Percentiles rank a stretch among this genome's conserved stretches.
Evolutionary conservation across 2,113 vertebrate species (phyloP).

Genomic region (Ifrita kowaldi): DNA sequence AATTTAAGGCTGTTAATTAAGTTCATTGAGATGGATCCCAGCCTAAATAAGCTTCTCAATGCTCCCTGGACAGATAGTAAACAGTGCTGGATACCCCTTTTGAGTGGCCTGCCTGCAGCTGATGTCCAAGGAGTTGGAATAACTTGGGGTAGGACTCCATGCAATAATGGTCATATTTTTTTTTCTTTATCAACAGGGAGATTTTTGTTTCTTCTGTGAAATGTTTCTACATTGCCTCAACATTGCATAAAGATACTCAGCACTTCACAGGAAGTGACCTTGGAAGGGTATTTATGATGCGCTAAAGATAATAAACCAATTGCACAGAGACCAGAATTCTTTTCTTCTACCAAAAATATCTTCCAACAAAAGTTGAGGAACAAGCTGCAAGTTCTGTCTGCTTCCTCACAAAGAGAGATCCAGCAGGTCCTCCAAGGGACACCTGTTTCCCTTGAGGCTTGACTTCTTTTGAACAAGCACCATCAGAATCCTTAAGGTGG

Average conservation of each 20-base stretch:
- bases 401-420: not conserved
- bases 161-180: not conserved
- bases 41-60: not conserved
- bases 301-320: not conserved
- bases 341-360: conserved; percentile 12
- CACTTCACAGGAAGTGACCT: not conserved
- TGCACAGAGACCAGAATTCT: not conserved
- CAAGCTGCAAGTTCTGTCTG: conserved; percentile 19
- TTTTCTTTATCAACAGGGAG: not conserved
- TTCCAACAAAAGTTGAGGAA: not conserved
- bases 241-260: not conserved
- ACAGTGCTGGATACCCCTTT: not conserved
- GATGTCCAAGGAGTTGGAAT: not conserved
- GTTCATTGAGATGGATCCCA: not conserved
- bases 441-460: not conserved
- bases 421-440: not conserved
- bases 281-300: not conserved
- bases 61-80: not conserved
- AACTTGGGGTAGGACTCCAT: not conserved
- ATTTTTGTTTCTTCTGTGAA: not conserved
- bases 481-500: not conserved
- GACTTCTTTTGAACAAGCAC: not conserved
- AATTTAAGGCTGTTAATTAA: not conserved
- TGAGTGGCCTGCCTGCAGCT: not conserved
- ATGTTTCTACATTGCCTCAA: not conserved